Conservation (phyloP, 2,797 vertebrate genomes). For the Odontamblyopus rebecca region DNA sequence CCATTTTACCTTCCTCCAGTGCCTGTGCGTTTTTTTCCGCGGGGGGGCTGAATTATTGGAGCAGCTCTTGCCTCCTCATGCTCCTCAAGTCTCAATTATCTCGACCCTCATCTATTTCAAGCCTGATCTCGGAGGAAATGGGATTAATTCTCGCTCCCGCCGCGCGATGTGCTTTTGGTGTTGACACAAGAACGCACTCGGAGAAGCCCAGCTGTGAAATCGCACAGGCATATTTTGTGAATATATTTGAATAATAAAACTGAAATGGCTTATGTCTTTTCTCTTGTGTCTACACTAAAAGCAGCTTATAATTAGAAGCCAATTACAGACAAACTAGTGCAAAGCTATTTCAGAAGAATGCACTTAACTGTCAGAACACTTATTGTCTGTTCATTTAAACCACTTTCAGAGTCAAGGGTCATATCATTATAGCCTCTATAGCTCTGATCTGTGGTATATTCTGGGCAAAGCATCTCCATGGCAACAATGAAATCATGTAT, state of each 20-base stretch:
- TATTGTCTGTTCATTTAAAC: background rate
- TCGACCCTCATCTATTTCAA: conserved; percentile 6
- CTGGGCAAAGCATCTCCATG: no score
- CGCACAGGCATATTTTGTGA: background rate
- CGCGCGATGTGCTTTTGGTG: conserved; percentile 1
- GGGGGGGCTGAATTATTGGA: background rate
- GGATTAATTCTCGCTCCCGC: conserved; percentile 1
- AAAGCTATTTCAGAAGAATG: background rate
- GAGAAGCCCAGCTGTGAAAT: conserved; percentile 2
- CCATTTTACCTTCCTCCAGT: no score
- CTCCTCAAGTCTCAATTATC: conserved; percentile 6
- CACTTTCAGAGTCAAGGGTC: no score
- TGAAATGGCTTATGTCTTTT: background rate
- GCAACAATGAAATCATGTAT: no score
- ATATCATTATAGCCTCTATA: no score
- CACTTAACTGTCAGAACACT: background rate
- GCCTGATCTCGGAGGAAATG: conserved; percentile 3
- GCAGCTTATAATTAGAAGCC: background rate
- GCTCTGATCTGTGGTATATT: no score
- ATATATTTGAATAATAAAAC: conserved; percentile 1
- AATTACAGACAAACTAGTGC: background rate
- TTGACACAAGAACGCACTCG: conserved; percentile 2
- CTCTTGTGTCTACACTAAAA: background rate
- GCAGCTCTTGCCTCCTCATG: background rate
- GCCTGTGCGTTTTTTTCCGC: background rate